phyloP scores from a whole-genome alignment of 2,888 invertebrate genomes.

The Drosophila falleni region DNA sequence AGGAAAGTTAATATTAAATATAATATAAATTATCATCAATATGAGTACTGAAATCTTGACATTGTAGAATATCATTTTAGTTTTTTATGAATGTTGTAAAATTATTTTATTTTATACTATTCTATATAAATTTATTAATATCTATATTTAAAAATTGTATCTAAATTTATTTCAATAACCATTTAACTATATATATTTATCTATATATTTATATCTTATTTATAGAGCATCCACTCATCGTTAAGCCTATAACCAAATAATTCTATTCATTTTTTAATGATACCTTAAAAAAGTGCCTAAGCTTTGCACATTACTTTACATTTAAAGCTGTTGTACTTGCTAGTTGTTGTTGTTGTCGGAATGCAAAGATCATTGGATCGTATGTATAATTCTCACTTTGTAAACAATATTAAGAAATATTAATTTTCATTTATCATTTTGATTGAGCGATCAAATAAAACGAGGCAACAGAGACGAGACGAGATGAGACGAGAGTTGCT shows the following conservation, averaged over 20 bases:
- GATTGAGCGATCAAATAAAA: constrained; percentile 84
- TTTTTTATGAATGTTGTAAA: neutral
- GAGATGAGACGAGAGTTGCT: constrained; percentile 8
- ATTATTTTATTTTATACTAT: neutral
- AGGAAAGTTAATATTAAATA: no score
- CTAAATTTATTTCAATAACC: neutral
- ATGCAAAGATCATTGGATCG: constrained; percentile 56
- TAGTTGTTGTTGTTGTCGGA: constrained; percentile 15
- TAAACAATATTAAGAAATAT: constrained; percentile 85
- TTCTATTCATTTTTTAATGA: constrained; percentile 43
- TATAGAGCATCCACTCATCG: constrained; percentile 23
- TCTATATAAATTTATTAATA: no score
- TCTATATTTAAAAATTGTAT: no score
- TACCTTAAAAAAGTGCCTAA: constrained; percentile 50
- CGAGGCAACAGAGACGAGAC: constrained; percentile 14
- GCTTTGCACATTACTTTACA: constrained; percentile 66
- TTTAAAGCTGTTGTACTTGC: constrained; percentile 36
- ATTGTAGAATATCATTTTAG: neutral
- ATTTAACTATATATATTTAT: no score
- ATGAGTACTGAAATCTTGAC: no score
- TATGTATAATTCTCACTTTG: constrained; percentile 84
- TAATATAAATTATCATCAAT: no score
- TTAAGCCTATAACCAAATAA: rapidly evolving
- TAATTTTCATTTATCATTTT: constrained; percentile 85
- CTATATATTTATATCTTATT: neutral